Conservation (phyloP, 2,888 invertebrate species). For the Drosophila paramelanica region DNA sequence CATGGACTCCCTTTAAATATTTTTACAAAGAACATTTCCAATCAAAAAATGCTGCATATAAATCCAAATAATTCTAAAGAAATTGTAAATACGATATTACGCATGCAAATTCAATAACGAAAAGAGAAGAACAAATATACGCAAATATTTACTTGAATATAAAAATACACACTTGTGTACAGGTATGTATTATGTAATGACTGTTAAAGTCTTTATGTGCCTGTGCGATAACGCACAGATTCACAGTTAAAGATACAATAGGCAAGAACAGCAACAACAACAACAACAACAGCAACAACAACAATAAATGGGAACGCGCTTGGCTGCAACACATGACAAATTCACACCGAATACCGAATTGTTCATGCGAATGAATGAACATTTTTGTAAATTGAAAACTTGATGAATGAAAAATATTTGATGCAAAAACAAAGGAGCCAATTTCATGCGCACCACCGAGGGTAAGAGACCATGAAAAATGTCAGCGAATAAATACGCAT, state of each 20-base stretch:
- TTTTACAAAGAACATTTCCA: slow-evolving; percentile 16
- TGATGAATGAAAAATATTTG: slow-evolving; percentile 83
- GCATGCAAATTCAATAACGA: slow-evolving; percentile 50
- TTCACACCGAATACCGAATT: slow-evolving; percentile 82
- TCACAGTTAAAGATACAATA: slow-evolving; percentile 27
- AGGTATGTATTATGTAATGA: background rate
- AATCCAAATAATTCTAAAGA: slow-evolving; percentile 48
- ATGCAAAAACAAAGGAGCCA: slow-evolving; percentile 80
- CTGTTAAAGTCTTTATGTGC: slow-evolving; percentile 18
- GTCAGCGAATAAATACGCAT: slow-evolving; percentile 60
- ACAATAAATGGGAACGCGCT: slow-evolving; percentile 31
- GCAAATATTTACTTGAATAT: slow-evolving; percentile 21
- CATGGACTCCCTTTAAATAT: background rate
- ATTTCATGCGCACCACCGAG: slow-evolving; percentile 31
- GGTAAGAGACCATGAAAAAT: slow-evolving; percentile 32
- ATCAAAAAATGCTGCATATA: slow-evolving; percentile 46
- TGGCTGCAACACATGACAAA: slow-evolving; percentile 73
- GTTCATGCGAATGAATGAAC: slow-evolving; percentile 78
- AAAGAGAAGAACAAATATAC: slow-evolving; percentile 34
- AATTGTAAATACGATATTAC: slow-evolving; percentile 26
- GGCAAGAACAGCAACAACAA: slow-evolving; percentile 20
- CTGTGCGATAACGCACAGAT: slow-evolving; percentile 46
- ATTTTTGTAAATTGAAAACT: slow-evolving; percentile 82
- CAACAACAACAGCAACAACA: slow-evolving; percentile 37
- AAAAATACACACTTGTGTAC: slow-evolving; percentile 8